Conservation (phyloP, 1,140 invertebrate genomes). For the Conopomorpha cramerella region DNA sequence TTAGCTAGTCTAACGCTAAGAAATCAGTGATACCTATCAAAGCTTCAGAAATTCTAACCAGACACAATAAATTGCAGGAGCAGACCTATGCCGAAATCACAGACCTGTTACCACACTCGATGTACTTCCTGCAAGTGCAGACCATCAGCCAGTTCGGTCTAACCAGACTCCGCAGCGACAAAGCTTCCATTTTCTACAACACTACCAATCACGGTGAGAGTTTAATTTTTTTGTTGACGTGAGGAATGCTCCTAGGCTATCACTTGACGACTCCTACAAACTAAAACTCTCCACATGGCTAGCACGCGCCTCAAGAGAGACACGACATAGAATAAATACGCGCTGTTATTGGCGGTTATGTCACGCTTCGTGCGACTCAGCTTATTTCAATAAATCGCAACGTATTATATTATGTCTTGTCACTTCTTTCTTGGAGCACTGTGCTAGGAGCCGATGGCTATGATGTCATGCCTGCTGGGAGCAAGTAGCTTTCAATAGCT, state of each 20-base stretch:
- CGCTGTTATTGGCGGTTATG: neutral
- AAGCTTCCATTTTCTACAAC: conserved; percentile 68
- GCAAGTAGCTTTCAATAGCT: no score
- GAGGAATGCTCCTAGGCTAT: no score
- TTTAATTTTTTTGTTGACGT: conserved; percentile 3
- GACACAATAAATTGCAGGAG: no score
- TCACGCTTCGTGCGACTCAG: neutral
- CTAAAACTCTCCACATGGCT: no score
- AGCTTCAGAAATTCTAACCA: no score
- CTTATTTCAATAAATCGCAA: neutral
- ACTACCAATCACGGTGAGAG: conserved; percentile 60
- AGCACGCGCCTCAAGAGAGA: no score
- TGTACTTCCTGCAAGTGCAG: conserved; percentile 75
- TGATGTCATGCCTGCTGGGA: no score
- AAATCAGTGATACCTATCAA: no score
- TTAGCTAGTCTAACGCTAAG: no score
- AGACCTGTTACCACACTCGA: conserved; percentile 65
- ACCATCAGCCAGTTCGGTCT: conserved; percentile 67
- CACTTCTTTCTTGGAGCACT: no score
- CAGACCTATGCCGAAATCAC: conserved; percentile 63
- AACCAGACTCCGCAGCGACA: conserved; percentile 68
- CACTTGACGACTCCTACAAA: neutral
- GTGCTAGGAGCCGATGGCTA: no score
- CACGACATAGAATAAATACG: neutral
- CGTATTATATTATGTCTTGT: no score